Base-by-base conservation (phyloP, 2,797 vertebrate genomes). In the Anguilla pacifica region DNA sequence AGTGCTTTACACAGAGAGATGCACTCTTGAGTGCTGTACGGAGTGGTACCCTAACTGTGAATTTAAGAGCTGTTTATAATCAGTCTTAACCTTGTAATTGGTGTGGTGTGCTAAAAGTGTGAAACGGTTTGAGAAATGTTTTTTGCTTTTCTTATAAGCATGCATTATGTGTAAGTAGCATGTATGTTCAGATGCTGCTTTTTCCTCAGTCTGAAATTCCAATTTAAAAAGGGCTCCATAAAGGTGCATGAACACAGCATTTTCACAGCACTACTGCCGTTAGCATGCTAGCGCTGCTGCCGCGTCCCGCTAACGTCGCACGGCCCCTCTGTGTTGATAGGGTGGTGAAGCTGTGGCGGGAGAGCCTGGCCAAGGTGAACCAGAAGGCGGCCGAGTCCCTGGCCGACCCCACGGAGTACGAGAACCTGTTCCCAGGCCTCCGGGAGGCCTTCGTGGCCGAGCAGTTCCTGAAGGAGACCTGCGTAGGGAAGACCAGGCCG, bases 371-470 rank as follows among this genome's bases (percentile, higher is more conserved):
- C 31, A 99, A 98, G 95, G 95, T 99, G 89, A 99, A 99, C 92
- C 98, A 99, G 91, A 99, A 99, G 96, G 98, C 99, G 22, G 99
- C 98, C 0, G 99, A 99, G 89, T 99, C 99, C 7, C 95, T 99
- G 61, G 98, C 99, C 77, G 99, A 99, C 92, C 99, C 99, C 61
- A 99, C 98, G 5, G 98, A 99, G 91, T 99, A 99, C 88, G 98
- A 99, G 94, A 99, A 99, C 92, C 96, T 99, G 85, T 99, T 99
- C 90, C 99, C 99, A n/a, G 99, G 99, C 17, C 94, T 99, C 91
- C 98, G 95, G 93, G 98, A 99, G 94, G 97, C 99, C 46, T 99
- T 99, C 91, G 92, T 96, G 88, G 98, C 97, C 55, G 99, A 99
- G 92, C 95, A 98, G 67, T 99, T 96, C 13, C 95, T 99, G 59